These are phyloP conservation scores for Erebia epiphron DNA, from an alignment of 2,888 invertebrate genomes.

Conservation along the genomic window DNA sequence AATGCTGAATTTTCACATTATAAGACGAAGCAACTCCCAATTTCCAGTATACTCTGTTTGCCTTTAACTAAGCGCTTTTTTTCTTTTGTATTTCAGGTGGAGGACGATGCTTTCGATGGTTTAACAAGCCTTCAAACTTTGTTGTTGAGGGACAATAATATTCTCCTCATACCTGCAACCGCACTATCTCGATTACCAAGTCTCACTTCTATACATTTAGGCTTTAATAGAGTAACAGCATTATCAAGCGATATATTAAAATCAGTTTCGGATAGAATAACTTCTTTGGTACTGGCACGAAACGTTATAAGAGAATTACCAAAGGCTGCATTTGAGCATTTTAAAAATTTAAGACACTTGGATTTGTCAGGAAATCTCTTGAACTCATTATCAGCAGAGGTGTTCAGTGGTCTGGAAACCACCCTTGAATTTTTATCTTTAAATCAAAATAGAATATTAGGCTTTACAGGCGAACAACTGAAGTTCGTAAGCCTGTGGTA, in stretches of 20 bases:
- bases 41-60: neutral
- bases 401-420: conserved; percentile 89
- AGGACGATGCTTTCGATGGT: conserved; percentile 94
- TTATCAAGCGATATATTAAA: conserved; percentile 90
- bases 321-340: conserved; percentile 89
- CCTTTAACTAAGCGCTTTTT: neutral
- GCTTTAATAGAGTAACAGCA: conserved; percentile 94
- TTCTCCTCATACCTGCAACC: conserved; percentile 91
- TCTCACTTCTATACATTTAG: conserved; percentile 88
- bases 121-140: conserved; percentile 89
- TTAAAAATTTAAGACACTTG: conserved; percentile 87
- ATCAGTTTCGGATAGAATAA: conserved; percentile 87
- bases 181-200: conserved; percentile 91
- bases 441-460: conserved; percentile 88
- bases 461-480: conserved; percentile 85
- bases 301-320: conserved; percentile 95
- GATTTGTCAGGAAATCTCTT: conserved; percentile 92
- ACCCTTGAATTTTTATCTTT: conserved; percentile 88
- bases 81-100: conserved; percentile 84
- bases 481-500: conserved; percentile 85
- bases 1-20: too few relatives aligned
- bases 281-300: conserved; percentile 89
- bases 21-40: too few relatives aligned
- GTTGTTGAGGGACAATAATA: conserved; percentile 93
- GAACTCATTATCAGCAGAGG: conserved; percentile 87